Evolutionary conservation across 2,113 vertebrate genomes (phyloP), one percentile per base, ranked within the genome.

Genomic region (Sinocyclocheilus maitianheensis): DNA sequence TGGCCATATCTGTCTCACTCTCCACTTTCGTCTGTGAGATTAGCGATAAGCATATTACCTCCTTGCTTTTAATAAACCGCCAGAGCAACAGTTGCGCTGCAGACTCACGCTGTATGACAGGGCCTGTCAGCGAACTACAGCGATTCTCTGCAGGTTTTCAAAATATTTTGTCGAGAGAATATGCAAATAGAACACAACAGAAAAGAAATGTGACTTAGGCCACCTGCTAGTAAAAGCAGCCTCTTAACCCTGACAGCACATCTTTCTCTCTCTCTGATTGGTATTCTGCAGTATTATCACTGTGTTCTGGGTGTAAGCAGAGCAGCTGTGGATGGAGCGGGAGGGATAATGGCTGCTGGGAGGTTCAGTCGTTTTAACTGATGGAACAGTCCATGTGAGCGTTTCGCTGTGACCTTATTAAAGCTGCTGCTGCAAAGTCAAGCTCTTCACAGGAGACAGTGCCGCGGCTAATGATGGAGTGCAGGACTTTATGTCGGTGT

Each of bases 361-460:
- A 60, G 71, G 72, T 85, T 85, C 30, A 84, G 83, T 82, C 58
- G 37, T 65, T 81, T 65, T 81, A 81, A 82, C 78, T 83, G 84
- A 88, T 82, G 72, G 78, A 88, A 85, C 60, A 51, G 69, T 48
- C 9, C 40, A n/a, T 51, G 34, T 82, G 51, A 72, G 79, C 14
- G 14, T 85, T 83, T 67, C 80, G 4, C 51, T 62, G 87, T 83
- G 84, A 88, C 78, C 72, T 78, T 77, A 83, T 85, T 88, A 85
- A 88, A 71, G 62, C 12, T 40, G 51, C 37, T 53, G 63, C 43
- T 30, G 60, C 79, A 86, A 77, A 79, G 80, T 88, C 53, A 46
- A 72, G 87, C 24, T 72, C 67, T 79, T 85, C 60, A 55, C 65
- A 20, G 51, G 34, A 58, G 24, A 71, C 58, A 14, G 76, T 75